phyloP scores from a whole-genome alignment of 1,140 invertebrate genomes.

The Cydia fagiglandana region DNA sequence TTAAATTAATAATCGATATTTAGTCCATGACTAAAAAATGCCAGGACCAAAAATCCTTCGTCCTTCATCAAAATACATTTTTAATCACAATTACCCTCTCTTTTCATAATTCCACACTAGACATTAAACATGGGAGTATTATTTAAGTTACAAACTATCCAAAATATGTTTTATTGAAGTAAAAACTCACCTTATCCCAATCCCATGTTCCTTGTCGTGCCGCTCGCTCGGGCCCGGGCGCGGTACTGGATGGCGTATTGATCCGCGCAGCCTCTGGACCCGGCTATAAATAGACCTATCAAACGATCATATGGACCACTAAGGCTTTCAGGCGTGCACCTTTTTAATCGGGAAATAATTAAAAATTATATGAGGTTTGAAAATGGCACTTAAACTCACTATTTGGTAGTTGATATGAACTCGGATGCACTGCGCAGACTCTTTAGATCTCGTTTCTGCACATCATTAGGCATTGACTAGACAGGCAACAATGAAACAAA shows the following conservation, averaged over 20 bases:
- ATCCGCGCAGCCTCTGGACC: conserved; percentile 16
- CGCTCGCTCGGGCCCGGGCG: conserved; percentile 13
- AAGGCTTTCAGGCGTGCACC: neutral
- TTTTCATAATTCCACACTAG: neutral
- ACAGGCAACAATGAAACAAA: too few relatives aligned
- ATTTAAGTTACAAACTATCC: too few relatives aligned
- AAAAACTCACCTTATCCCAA: neutral
- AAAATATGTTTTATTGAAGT: too few relatives aligned
- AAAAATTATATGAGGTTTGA: neutral
- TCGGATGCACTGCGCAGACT: too few relatives aligned
- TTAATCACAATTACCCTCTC: neutral
- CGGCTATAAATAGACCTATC: neutral
- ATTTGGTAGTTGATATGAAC: too few relatives aligned
- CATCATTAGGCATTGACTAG: too few relatives aligned
- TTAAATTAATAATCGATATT: too few relatives aligned
- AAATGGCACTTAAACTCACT: too few relatives aligned
- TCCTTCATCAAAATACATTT: neutral
- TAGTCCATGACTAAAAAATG: neutral
- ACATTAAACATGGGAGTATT: neutral
- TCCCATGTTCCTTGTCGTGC: neutral
- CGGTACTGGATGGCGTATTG: conserved; percentile 7
- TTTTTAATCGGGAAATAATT: neutral
- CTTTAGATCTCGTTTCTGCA: too few relatives aligned
- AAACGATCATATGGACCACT: conserved; percentile 14
- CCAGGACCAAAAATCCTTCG: neutral